These are phyloP conservation scores for Nannobrachium achirus DNA, from an alignment of 2,113 vertebrate species.

Conservation along the genomic window DNA sequence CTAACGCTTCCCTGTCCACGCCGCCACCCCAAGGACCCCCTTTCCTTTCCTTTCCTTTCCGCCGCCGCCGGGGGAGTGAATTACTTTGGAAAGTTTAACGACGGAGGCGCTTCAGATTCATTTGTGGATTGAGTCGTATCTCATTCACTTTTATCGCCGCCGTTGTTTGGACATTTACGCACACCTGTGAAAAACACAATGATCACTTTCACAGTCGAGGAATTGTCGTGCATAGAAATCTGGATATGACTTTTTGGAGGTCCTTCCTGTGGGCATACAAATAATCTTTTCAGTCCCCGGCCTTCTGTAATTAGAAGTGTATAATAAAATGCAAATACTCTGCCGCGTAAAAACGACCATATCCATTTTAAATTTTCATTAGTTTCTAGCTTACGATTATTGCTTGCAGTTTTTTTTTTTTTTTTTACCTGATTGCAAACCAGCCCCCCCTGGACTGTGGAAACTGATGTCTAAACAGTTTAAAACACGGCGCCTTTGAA, in stretches of 20 bases:
- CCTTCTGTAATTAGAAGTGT: constrained; percentile 43
- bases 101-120: constrained; percentile 53
- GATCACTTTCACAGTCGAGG: constrained; percentile 50
- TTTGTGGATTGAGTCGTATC: constrained; percentile 71
- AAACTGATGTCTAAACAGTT: constrained; percentile 70
- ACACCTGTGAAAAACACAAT: constrained; percentile 65
- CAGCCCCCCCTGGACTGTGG: constrained; percentile 44
- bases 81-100: constrained; percentile 54
- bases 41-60: neutral
- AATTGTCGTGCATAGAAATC: constrained; percentile 48
- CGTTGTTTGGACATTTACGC: constrained; percentile 68
- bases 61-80: constrained; percentile 32
- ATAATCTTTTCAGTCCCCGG: constrained; percentile 36
- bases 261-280: constrained; percentile 36
- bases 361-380: constrained; percentile 52
- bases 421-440: constrained; percentile 59
- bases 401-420: too few relatives aligned
- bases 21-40: constrained; percentile 16
- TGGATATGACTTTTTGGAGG: constrained; percentile 20
- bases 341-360: neutral
- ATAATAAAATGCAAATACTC: constrained; percentile 41
- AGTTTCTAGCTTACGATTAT: constrained; percentile 56
- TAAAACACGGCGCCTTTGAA: constrained; percentile 60
- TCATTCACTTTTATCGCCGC: constrained; percentile 67
- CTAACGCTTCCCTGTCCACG: constrained; percentile 37